Percentiles rank a stretch among this genome's conserved stretches.
phyloP scores from a whole-genome alignment of 2,888 invertebrate genomes.

The Campaea margaritaria region DNA sequence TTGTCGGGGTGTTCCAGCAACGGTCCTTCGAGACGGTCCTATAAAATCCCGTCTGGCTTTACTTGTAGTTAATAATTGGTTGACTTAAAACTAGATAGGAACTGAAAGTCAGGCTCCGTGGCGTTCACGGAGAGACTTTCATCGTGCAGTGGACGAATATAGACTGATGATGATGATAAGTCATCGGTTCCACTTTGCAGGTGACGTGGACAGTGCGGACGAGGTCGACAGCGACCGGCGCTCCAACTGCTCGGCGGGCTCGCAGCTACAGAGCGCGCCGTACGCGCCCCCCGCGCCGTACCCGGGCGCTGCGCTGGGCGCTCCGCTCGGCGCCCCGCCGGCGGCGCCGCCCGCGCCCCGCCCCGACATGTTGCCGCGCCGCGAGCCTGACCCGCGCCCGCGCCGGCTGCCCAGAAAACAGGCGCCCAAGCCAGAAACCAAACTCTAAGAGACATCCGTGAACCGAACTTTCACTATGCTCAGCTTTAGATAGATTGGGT shows the following conservation, averaged over 20 bases:
- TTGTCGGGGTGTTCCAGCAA: no score
- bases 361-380: constrained; percentile 44
- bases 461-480: no score
- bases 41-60: no score
- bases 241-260: constrained; percentile 73
- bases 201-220: constrained; percentile 93
- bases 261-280: constrained; percentile 61
- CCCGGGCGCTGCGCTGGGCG: constrained; percentile 37
- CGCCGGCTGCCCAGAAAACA: constrained; percentile 51
- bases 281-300: constrained; percentile 47
- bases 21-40: no score
- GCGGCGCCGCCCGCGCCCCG: constrained; percentile 35
- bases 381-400: constrained; percentile 35
- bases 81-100: no score
- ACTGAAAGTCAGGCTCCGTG: no score
- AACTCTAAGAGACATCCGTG: constrained; percentile 63
- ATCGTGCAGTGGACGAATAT: no score
- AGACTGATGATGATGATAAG: no score
- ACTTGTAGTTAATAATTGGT: no score
- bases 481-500: no score
- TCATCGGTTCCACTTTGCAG: no score
- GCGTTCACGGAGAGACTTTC: no score
- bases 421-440: constrained; percentile 86
- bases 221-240: constrained; percentile 87
- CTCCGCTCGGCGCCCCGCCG: constrained; percentile 41